A percentile compares a stretch with the other conserved stretches of the same genome.
These are phyloP conservation scores for Trachymyrmex cornetzi DNA, from an alignment of 1,140 invertebrate species.

Conservation along the genomic window DNA sequence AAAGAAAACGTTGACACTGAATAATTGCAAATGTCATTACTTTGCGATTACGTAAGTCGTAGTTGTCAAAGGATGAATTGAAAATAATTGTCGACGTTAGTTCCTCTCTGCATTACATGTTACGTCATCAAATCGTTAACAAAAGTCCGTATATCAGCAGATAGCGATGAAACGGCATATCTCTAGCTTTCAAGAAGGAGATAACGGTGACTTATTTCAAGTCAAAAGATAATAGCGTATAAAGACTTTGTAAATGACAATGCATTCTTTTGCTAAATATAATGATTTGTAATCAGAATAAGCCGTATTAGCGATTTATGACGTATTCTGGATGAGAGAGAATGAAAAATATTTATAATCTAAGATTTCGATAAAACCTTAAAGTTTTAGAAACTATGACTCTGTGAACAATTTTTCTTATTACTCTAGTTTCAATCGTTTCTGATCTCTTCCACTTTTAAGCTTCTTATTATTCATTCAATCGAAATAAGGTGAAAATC, in stretches of 20 bases:
- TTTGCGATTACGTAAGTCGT: slow-evolving; percentile 7
- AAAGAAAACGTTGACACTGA: not conserved
- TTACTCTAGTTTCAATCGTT: not conserved
- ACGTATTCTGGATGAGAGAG: not conserved
- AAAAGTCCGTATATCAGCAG: slow-evolving; percentile 35
- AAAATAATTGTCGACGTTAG: not conserved
- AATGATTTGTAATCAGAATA: not conserved
- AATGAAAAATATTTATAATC: not conserved
- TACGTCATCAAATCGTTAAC: slow-evolving; percentile 16
- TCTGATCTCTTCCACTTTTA: not conserved
- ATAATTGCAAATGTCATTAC: not conserved
- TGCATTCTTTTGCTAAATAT: not conserved
- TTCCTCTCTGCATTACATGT: too few species aligned
- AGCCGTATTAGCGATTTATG: not conserved
- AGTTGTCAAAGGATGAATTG: slow-evolving; percentile 22
- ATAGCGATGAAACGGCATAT: slow-evolving; percentile 32
- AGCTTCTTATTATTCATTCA: not conserved
- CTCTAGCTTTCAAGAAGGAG: not conserved
- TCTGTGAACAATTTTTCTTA: not conserved
- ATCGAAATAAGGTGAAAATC: not conserved
- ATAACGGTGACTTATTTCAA: slow-evolving; percentile 33
- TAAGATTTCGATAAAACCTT: not conserved
- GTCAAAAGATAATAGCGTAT: not conserved
- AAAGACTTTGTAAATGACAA: not conserved
- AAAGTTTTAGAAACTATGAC: not conserved